A percentile compares a stretch with the other conserved stretches of the same genome.
Conservation (phyloP, 1,140 invertebrate species). For the Drosophila mayri region DNA sequence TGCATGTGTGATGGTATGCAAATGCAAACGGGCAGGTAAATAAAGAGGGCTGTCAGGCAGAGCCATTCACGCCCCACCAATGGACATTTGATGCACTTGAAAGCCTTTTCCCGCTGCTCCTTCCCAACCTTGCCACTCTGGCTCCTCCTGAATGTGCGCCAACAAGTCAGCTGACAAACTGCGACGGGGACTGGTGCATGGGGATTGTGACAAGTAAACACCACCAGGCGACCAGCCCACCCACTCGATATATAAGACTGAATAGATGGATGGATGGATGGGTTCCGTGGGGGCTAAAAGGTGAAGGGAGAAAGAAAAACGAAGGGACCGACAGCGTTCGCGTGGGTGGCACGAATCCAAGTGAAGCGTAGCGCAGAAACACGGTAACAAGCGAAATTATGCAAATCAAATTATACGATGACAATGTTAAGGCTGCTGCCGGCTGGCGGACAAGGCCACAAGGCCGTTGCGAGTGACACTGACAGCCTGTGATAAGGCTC, state of each 20-base stretch:
- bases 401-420: constrained; percentile 83
- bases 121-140: neutral
- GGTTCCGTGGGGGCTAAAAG: constrained; percentile 3
- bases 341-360: constrained; percentile 21
- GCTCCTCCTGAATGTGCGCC: constrained; percentile 40
- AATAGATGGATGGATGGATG: constrained; percentile 5
- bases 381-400: constrained; percentile 76
- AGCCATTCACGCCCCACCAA: constrained; percentile 60
- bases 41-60: constrained; percentile 26
- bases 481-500: constrained; percentile 34
- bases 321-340: neutral
- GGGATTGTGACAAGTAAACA: constrained; percentile 58
- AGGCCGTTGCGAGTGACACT: constrained; percentile 31
- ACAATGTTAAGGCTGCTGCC: constrained; percentile 68
- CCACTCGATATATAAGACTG: constrained; percentile 3
- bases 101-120: constrained; percentile 55
- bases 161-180: constrained; percentile 71
- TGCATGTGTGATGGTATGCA: constrained; percentile 37
- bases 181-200: neutral
- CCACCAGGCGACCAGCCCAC: constrained; percentile 10
- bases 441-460: constrained; percentile 63
- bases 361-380: constrained; percentile 46
- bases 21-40: constrained; percentile 45
- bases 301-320: constrained; percentile 53
- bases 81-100: constrained; percentile 78